Conservation (phyloP, 2,797 vertebrate genomes). For the Halcyon smyrnensis region DNA sequence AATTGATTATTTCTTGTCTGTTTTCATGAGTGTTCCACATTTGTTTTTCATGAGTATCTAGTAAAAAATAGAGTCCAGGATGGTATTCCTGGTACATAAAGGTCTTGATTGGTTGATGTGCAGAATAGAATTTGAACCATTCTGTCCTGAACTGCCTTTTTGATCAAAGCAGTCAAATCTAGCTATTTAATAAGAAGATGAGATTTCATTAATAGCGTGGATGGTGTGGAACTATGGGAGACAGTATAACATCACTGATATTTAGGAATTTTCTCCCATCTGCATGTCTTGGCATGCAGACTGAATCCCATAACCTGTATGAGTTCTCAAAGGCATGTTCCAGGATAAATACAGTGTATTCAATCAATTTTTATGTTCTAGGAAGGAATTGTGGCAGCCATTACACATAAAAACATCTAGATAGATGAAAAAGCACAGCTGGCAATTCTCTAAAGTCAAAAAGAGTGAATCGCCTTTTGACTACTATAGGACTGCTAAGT, state of each 20-base stretch:
- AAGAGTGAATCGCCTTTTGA: background rate
- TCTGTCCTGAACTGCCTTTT: background rate
- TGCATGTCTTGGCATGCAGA: background rate
- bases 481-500: background rate
- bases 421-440: background rate
- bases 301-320: background rate
- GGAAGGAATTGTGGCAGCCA: background rate
- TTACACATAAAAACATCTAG: background rate
- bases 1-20: background rate
- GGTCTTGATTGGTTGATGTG: background rate
- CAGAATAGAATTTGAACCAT: background rate
- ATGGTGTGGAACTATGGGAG: background rate
- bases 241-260: background rate
- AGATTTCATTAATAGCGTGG: background rate
- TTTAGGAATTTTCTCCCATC: background rate
- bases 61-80: background rate
- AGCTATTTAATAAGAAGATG: background rate
- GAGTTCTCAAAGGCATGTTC: background rate
- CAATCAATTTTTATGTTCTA: background rate
- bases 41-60: background rate
- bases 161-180: background rate
- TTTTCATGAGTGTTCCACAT: background rate
- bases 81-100: background rate
- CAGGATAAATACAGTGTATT: background rate
- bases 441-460: background rate